phyloP scores from a whole-genome alignment of 2,888 invertebrate species.

The Sialis fuliginosa region DNA sequence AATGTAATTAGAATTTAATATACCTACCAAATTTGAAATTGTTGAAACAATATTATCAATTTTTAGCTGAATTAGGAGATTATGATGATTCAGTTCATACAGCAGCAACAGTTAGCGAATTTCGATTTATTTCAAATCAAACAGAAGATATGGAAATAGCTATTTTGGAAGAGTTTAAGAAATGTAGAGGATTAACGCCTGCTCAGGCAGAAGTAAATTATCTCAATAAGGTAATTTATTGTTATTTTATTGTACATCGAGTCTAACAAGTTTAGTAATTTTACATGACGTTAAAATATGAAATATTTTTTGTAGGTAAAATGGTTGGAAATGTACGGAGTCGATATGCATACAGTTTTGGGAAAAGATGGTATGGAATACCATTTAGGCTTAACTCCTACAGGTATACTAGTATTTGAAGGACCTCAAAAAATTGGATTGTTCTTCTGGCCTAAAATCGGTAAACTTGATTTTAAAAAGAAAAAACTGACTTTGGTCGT shows the following conservation, averaged over 20 bases:
- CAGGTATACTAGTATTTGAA: slow-evolving; percentile 96
- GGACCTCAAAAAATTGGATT: slow-evolving; percentile 91
- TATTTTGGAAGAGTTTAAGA: slow-evolving; percentile 82
- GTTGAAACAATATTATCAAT: neutral
- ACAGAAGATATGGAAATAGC: slow-evolving; percentile 92
- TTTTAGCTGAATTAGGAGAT: slow-evolving; percentile 88
- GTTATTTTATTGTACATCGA: slow-evolving; percentile 15
- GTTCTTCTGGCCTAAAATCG: slow-evolving; percentile 99
- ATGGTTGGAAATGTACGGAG: slow-evolving; percentile 97
- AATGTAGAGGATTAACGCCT: slow-evolving; percentile 68
- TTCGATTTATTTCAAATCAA: slow-evolving; percentile 91
- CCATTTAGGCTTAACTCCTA: slow-evolving; percentile 90
- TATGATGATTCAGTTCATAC: slow-evolving; percentile 84
- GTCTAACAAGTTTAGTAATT: neutral
- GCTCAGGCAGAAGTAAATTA: slow-evolving; percentile 92
- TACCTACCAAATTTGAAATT: neutral
- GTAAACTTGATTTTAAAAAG: slow-evolving; percentile 92
- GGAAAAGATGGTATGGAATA: slow-evolving; percentile 96
- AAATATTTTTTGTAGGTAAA: slow-evolving; percentile 28
- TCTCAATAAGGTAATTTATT: slow-evolving; percentile 54
- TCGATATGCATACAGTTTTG: slow-evolving; percentile 95
- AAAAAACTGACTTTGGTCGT: slow-evolving; percentile 94
- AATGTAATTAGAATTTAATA: slow-evolving; percentile 46
- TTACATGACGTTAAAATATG: no score
- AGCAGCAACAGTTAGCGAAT: slow-evolving; percentile 95